Conservation (phyloP, 2,797 vertebrate species). For the Serranus cabrilla region DNA sequence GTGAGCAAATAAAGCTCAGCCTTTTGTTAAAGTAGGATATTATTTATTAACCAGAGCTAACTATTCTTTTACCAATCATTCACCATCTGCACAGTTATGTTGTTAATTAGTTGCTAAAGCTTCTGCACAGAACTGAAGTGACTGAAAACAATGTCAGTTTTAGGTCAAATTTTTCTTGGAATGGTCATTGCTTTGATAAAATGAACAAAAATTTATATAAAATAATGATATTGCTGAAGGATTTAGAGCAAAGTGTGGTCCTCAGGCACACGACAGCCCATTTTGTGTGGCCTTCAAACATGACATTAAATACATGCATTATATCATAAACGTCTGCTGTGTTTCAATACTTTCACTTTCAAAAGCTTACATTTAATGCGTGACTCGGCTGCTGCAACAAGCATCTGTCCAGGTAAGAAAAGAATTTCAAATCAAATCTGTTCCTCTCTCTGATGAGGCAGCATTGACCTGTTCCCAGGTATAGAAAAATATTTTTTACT, state of each 20-base stretch:
- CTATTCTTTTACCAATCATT: conserved; percentile 25
- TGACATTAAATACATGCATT: too few relatives aligned
- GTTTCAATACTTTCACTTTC: too few relatives aligned
- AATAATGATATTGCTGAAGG: not conserved
- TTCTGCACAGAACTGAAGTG: not conserved
- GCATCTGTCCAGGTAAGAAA: too few relatives aligned
- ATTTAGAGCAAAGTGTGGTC: too few relatives aligned
- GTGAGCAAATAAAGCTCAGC: not conserved
- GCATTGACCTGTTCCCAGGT: not conserved
- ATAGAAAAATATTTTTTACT: conserved; percentile 18
- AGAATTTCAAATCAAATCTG: too few relatives aligned
- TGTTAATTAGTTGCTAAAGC: not conserved
- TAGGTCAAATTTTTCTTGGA: not conserved
- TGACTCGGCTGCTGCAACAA: too few relatives aligned
- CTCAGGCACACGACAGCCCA: too few relatives aligned
- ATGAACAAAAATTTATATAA: not conserved
- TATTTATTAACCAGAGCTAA: conserved; percentile 37
- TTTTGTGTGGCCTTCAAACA: too few relatives aligned
- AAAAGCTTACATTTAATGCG: too few relatives aligned
- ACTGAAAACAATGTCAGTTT: not conserved
- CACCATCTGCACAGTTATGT: conserved; percentile 9
- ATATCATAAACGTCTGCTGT: too few relatives aligned
- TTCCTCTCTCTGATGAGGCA: conserved; percentile 9
- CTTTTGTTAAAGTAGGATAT: not conserved
- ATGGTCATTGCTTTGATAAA: not conserved